Percentiles rank a stretch among this genome's conserved stretches.
Conservation (phyloP, 2,888 invertebrate genomes). For the Tillus elongatus region DNA sequence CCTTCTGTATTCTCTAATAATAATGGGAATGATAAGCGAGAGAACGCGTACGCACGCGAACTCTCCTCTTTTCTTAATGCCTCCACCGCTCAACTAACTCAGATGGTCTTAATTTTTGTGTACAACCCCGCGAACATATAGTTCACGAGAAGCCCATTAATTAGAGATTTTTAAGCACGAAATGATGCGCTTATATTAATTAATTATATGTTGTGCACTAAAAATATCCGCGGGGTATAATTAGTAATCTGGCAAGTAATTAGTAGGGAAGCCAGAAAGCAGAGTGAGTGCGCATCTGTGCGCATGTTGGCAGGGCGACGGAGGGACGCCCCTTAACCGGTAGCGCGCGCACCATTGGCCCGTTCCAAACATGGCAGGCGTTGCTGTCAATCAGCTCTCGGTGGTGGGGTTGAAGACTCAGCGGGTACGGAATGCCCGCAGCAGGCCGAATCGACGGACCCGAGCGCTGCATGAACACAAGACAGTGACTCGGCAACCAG, state of each 20-base stretch:
- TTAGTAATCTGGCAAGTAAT: constrained; percentile 41
- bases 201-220: constrained; percentile 40
- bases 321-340: constrained; percentile 20
- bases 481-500: constrained; percentile 33
- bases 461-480: too few relatives aligned
- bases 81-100: too few relatives aligned
- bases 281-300: constrained; percentile 16
- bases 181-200: constrained; percentile 42
- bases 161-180: constrained; percentile 41
- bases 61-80: too few relatives aligned
- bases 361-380: constrained; percentile 38
- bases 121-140: too few relatives aligned
- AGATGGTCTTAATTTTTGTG: too few relatives aligned
- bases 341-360: constrained; percentile 32
- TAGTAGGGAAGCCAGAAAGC: constrained; percentile 24
- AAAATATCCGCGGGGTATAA: constrained; percentile 44
- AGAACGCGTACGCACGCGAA: too few relatives aligned
- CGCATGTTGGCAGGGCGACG: constrained; percentile 19
- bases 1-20: too few relatives aligned
- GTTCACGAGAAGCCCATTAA: constrained; percentile 29
- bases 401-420: constrained; percentile 35
- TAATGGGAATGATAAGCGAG: too few relatives aligned
- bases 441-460: too few relatives aligned
- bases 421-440: constrained; percentile 19
- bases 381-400: constrained; percentile 35